Conservation (phyloP, 2,113 vertebrate genomes). For the Pithys albifrons region DNA sequence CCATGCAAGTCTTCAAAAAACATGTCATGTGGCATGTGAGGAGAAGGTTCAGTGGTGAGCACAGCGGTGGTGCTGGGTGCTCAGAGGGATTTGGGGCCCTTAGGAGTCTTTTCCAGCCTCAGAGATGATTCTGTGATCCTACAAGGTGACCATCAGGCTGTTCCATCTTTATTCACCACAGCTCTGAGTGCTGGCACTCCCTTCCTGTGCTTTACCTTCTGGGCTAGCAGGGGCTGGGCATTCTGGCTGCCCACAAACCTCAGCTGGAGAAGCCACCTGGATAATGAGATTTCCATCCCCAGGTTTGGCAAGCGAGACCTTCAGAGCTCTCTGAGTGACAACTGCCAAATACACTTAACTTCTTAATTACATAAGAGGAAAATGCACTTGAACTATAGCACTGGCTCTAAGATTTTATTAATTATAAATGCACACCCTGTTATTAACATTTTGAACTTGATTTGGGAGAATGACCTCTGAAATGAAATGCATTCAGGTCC, state of each 20-base stretch:
- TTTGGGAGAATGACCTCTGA: slow-evolving; percentile 77
- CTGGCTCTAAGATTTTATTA: slow-evolving; percentile 67
- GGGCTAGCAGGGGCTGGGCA: neutral
- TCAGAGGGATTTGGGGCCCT: neutral
- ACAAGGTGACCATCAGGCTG: neutral
- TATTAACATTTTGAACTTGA: slow-evolving; percentile 91
- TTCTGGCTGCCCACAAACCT: neutral
- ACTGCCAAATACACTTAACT: slow-evolving; percentile 82
- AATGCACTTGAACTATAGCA: slow-evolving; percentile 67
- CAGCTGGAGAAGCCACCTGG: neutral
- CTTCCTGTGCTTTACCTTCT: neutral
- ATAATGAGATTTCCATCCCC: slow-evolving; percentile 66
- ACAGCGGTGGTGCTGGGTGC: neutral
- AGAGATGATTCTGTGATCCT: neutral
- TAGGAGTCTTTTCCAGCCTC: neutral
- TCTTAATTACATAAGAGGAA: slow-evolving; percentile 80
- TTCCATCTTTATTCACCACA: neutral
- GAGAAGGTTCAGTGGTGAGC: neutral
- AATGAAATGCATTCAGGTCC: slow-evolving; percentile 66
- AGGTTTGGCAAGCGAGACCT: slow-evolving; percentile 42
- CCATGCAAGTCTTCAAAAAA: neutral
- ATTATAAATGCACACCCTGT: slow-evolving; percentile 78
- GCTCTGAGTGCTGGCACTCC: neutral
- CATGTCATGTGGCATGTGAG: neutral
- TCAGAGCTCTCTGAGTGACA: slow-evolving; percentile 73